These are phyloP conservation scores for Dolichomitus sp. DNA, from an alignment of 2,888 invertebrate species.

Conservation along the genomic window DNA sequence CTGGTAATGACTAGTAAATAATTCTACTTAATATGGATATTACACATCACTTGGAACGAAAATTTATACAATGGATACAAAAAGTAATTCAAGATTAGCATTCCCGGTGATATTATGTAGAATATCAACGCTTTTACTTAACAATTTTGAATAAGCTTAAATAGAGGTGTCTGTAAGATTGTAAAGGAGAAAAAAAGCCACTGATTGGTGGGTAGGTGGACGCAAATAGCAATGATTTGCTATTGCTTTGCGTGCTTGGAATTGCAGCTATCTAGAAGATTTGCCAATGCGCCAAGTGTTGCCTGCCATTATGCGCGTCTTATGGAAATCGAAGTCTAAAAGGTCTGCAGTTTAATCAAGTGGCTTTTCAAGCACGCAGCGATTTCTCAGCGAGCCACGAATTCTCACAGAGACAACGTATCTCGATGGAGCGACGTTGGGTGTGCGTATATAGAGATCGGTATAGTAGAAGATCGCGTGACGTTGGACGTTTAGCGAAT, in stretches of 20 bases:
- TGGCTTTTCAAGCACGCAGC: constrained; percentile 22
- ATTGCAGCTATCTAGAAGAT: background rate
- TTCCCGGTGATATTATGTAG: background rate
- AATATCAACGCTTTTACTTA: background rate
- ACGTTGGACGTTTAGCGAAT: constrained; percentile 70
- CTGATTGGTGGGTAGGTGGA: background rate
- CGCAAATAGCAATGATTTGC: background rate
- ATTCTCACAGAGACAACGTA: constrained; percentile 44
- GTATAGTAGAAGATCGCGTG: constrained; percentile 69
- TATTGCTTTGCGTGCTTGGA: constrained; percentile 3
- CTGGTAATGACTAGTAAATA: too few species aligned
- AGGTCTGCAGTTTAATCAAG: constrained; percentile 8
- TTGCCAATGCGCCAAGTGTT: constrained; percentile 1
- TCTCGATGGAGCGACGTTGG: constrained; percentile 20
- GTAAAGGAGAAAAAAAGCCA: background rate
- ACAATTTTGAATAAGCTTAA: background rate
- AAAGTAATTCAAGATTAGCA: background rate
- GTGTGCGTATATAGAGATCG: constrained; percentile 41
- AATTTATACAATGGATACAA: background rate
- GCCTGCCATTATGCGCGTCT: background rate
- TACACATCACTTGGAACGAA: background rate
- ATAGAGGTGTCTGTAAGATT: background rate
- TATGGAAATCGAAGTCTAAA: background rate
- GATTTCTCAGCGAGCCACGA: constrained; percentile 47
- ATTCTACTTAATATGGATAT: too few species aligned